Base-by-base conservation (phyloP, 2,888 invertebrate species). In the Platerodrilus igneus region DNA sequence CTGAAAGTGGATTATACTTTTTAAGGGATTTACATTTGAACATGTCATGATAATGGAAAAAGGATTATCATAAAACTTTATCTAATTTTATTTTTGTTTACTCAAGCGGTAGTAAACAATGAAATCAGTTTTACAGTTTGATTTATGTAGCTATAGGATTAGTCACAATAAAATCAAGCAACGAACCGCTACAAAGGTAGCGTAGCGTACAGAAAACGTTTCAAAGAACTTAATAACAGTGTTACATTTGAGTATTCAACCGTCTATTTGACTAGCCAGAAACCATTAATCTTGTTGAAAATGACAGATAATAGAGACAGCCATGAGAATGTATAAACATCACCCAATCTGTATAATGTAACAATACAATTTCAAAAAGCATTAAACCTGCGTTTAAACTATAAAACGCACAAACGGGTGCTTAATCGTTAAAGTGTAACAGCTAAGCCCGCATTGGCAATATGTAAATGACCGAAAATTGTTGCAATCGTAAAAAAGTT, bases 381-480 rank as follows among this genome's bases (percentile, higher is more conserved):
- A 53, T 54, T 58, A 55, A 55, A 57, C 53, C 51, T 47, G 52
- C 45, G 48, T 55, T 53, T 56, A 55, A 57, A 59, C 60, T 58
- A 60, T 62, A 62, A 60, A 62, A 59, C 50, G 54, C 51, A 57
- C 56, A 58, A 60, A 59, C 56, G 57, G 57, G 53, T 54, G 56
- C 58, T 39, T 43, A 57, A 55, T 58, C 59, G 55, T 60, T 60
- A 60, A 60, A 61, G 58, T 57, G 56, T 57, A 57, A 57, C 53
- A 51, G 50, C 55, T 41, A 44, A 53, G 52, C 58, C 58, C 58
- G 57, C 59, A 59, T 60, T 51, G 51, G 52, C 53, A 55, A 56
- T 63, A 62, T 63, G 61, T 56, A 62, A 63, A 63, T 63, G 53
- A 56, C 51, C 48, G 50, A 58, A 59, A 58, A 60, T 59, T 60